Percentiles rank a stretch among this genome's conserved stretches.
These are phyloP conservation scores for Cossypha caffra DNA, from an alignment of 2,797 vertebrate species.

Conservation along the genomic window DNA sequence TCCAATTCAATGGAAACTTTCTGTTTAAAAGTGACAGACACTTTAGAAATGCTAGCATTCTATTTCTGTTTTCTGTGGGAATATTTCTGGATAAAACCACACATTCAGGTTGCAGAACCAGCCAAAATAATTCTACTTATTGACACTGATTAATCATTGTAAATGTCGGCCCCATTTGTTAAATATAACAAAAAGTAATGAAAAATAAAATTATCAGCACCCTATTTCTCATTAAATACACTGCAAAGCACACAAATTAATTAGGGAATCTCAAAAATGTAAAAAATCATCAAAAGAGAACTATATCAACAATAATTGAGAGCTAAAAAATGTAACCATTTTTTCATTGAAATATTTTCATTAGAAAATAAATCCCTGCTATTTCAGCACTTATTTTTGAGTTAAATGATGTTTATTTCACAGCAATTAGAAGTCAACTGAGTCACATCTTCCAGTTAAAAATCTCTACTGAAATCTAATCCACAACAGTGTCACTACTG, in stretches of 20 bases:
- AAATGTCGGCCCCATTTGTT: neutral
- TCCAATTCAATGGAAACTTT: neutral
- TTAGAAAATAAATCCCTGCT: neutral
- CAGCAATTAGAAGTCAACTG: neutral
- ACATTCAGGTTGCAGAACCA: neutral
- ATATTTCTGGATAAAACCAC: neutral
- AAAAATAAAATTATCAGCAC: neutral
- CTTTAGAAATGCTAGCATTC: neutral
- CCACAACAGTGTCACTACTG: neutral
- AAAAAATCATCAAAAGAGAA: neutral
- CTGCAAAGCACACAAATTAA: neutral
- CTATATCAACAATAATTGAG: neutral
- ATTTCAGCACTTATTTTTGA: neutral
- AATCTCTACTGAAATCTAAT: neutral
- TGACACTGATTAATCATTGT: neutral
- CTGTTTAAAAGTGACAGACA: neutral
- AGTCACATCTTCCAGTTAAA: conserved; percentile 1
- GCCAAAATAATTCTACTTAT: neutral
- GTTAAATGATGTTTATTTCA: neutral
- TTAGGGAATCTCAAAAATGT: neutral
- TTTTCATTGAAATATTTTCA: neutral
- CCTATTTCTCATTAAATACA: neutral
- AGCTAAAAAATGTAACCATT: neutral
- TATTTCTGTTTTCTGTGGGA: neutral
- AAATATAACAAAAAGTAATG: neutral